Evolutionary conservation across 2,797 vertebrate species (phyloP), one percentile per base, ranked within the genome.

Genomic region (Sebastiscus tertius): DNA sequence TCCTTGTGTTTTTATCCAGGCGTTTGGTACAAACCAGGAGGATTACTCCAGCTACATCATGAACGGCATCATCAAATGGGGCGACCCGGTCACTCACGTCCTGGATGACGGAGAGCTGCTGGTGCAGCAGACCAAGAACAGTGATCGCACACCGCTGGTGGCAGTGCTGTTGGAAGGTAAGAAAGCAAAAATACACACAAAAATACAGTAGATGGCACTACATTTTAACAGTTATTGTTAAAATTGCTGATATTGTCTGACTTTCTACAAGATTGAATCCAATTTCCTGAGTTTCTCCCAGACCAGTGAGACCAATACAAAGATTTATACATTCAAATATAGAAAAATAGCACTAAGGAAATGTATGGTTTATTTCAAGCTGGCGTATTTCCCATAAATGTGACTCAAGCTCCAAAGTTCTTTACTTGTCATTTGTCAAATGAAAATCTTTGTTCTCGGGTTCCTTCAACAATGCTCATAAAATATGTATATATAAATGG

Each of bases 21-120:
- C 98, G 0, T 99, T 99, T 92, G 98, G 98, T 60, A 99, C 98
- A 72, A 99, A 99, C 94, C 98, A 99, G 92, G 98, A 99, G 60
- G 98, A 99, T 90, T 99, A 99, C 65, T 96, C 97, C 80, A 98
- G 96, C 94, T 99, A 97, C 91, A 97, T 99, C 91, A 99, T 99
- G 98, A 99, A 99, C 4, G 98, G 98, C 13, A 99, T 99, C 90
- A 99, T 99, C 83, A 98, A 98, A 78, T 99, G 98, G 98, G 98
- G 98, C 0, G 98, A 99, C 87, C 98, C 98, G 0, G 98, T 99
- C 14, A 97, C 96, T 10, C 96, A 96, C 8, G 96, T 99, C 8
- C 87, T 99, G 87, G 98, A 98, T 54, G 98, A 99, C 3, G 98
- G 98, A 42, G 98, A 99, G 91, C 95, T 99, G 85, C 96, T 99